Evolutionary conservation across 2,888 invertebrate species (phyloP).

Genomic region (Euzophera pinguis): DNA sequence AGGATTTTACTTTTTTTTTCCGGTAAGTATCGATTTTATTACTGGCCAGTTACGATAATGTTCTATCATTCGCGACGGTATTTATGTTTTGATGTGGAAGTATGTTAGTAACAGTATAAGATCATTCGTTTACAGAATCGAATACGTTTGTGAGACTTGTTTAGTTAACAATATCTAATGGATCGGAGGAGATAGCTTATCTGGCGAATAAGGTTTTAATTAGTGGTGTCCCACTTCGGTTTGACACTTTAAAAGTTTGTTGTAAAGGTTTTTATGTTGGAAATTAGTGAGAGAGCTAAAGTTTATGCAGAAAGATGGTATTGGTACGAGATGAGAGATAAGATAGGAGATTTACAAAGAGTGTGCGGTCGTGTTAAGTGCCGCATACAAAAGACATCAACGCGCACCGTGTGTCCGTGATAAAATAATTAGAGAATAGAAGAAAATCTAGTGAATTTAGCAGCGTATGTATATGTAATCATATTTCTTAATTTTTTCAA

Average conservation of each 20-base stretch:
- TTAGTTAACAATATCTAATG: constrained; percentile 13
- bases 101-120: constrained; percentile 45
- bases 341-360: constrained; percentile 33
- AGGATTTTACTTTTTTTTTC: constrained; percentile 32
- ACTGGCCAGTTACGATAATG: constrained; percentile 29
- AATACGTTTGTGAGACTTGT: constrained; percentile 12
- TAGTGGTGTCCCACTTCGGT: constrained; percentile 11
- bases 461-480: background rate
- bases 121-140: constrained; percentile 15
- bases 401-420: constrained; percentile 41
- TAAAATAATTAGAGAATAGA: constrained; percentile 1
- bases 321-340: constrained; percentile 36
- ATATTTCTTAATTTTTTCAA: background rate
- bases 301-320: constrained; percentile 18
- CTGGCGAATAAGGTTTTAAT: constrained; percentile 13
- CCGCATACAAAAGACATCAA: constrained; percentile 68
- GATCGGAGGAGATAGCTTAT: constrained; percentile 12
- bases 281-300: constrained; percentile 12
- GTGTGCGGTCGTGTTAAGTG: constrained; percentile 32
- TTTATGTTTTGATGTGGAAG: constrained; percentile 41
- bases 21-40: constrained; percentile 32
- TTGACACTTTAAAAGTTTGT: constrained; percentile 8
- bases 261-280: constrained; percentile 14
- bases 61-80: constrained; percentile 44
- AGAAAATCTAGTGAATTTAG: background rate